phyloP scores from a whole-genome alignment of 2,888 invertebrate genomes.

The Drosophila trichaetosa region DNA sequence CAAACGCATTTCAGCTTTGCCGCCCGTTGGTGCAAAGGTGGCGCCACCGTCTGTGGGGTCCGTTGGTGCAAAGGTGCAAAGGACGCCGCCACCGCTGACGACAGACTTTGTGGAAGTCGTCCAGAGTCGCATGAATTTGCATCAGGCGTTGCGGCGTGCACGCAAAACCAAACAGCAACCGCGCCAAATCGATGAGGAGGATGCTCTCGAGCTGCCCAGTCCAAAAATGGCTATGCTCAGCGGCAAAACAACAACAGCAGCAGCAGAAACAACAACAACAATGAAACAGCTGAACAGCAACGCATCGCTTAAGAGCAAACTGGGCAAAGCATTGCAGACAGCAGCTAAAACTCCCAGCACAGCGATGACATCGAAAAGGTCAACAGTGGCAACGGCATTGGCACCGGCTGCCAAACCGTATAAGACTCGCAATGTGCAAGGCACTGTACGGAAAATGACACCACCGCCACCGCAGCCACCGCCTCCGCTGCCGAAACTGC shows the following conservation, averaged over 20 bases:
- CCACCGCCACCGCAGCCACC: constrained; percentile 26
- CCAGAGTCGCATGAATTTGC: constrained; percentile 82
- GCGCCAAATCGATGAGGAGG: constrained; percentile 60
- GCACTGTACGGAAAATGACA: constrained; percentile 27
- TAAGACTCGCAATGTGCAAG: constrained; percentile 50
- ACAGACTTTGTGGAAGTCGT: constrained; percentile 59
- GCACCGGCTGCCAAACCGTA: constrained; percentile 36
- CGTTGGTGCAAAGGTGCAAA: constrained; percentile 1
- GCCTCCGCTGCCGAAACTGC: neutral
- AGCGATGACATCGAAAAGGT: neutral
- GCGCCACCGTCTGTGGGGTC: neutral
- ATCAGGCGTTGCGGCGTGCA: constrained; percentile 82
- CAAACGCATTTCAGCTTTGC: constrained; percentile 41
- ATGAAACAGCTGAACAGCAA: neutral
- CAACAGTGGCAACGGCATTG: neutral
- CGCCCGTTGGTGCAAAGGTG: constrained; percentile 13
- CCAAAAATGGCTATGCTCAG: constrained; percentile 14
- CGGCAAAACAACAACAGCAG: constrained; percentile 6
- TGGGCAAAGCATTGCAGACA: constrained; percentile 16
- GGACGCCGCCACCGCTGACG: neutral
- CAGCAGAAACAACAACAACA: neutral
- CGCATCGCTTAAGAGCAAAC: constrained; percentile 11
- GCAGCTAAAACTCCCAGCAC: constrained; percentile 8
- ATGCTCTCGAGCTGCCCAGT: constrained; percentile 48
- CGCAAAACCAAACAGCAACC: constrained; percentile 75